Evolutionary conservation across 1,140 invertebrate genomes (phyloP), one percentile per base, ranked within the genome.

Genomic region (Laupala kohalensis): DNA sequence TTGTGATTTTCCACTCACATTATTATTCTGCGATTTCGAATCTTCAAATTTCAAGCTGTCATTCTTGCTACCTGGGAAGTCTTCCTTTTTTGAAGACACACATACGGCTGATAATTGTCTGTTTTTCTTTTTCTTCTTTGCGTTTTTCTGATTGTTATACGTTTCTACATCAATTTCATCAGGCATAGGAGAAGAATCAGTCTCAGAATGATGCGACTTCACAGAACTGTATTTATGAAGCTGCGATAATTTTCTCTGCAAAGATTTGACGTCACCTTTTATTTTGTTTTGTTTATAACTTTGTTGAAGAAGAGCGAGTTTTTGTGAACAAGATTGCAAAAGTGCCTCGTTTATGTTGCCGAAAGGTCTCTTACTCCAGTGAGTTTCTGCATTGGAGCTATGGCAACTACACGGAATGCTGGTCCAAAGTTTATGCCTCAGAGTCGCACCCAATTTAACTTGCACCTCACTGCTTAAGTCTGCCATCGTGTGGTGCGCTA

Each of bases 391-490:
- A 27, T 25, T 25, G 5, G 72, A 26, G 6, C 13, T 24, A 37
- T 73, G 67, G 13, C 69, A 69, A 27, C 13, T 25, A 37, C 67
- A 70, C 19, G 75, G 72, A 24, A 79, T 71, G 15, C 85, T 85
- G 4, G 83, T 86, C 86, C 86, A 87, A 72, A 86, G 81, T 78
- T 85, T 85, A 76, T 82, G 84, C 73, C 82, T 83, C 27, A 87
- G 74, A 4, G 83, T 79, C 66, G 81, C 83, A 12, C 66, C 65
- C 12, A 86, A 76, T 78, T 86, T 87, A 37, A 85, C 81, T 75
- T 85, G 83, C 9, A 53, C 37, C 19, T 53, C 37, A 53, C 37
- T 53, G 37, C 37, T 53, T 9, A 53, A 19, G 9, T 53, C 37
- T 13, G 37, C 37, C 37, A 53, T 53, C 19, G 37, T 53, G 9